phyloP scores from a whole-genome alignment of 2,888 invertebrate genomes.

The Leuctra nigra region DNA sequence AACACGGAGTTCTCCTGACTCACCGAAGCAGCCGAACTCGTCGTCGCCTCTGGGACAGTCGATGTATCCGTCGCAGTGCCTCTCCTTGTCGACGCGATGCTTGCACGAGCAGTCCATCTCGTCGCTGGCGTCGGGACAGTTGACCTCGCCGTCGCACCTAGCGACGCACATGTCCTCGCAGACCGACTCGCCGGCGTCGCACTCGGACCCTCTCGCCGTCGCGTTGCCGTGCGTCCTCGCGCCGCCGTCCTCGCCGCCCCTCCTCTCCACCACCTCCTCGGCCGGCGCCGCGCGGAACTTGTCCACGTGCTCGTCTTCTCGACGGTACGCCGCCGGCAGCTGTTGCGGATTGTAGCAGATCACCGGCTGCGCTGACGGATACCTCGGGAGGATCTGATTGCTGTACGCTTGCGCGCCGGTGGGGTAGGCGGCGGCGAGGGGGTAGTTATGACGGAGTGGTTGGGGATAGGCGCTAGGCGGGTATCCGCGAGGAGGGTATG shows the following conservation, averaged over 20 bases:
- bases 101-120: slow-evolving; percentile 67
- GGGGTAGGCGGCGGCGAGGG: neutral
- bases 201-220: neutral
- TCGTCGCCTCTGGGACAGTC: slow-evolving; percentile 80
- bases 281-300: neutral
- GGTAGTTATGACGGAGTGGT: neutral
- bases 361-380: neutral
- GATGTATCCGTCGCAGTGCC: slow-evolving; percentile 72
- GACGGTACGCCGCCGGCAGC: neutral
- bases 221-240: neutral
- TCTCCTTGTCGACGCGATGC: slow-evolving; percentile 54
- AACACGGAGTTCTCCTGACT: no score
- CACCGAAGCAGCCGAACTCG: slow-evolving; percentile 72
- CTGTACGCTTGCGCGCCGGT: neutral
- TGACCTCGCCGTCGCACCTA: slow-evolving; percentile 61
- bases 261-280: neutral
- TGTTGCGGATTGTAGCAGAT: slow-evolving; percentile 2
- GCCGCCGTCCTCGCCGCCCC: no score
- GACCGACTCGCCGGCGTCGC: neutral
- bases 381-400: neutral
- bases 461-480: neutral
- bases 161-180: slow-evolving; percentile 7
- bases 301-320: neutral
- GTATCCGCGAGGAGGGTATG: neutral
- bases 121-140: slow-evolving; percentile 73